Conservation (phyloP, 2,113 vertebrate genomes). For the Dipodomys merriami region DNA sequence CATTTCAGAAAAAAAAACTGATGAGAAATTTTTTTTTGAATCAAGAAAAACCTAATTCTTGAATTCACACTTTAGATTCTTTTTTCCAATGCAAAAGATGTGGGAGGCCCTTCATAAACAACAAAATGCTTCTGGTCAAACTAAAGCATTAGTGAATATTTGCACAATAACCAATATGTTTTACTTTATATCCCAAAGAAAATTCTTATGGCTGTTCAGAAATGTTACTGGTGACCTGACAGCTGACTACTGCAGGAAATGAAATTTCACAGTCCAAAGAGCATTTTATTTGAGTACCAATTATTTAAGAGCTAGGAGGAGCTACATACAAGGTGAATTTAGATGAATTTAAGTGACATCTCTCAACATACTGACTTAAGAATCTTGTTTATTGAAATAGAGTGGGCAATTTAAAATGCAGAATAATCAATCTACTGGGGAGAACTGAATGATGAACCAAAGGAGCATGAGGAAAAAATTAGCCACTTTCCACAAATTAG, state of each 20-base stretch:
- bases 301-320: constrained; percentile 35
- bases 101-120: constrained; percentile 37
- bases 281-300: constrained; percentile 30
- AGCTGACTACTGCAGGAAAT: constrained; percentile 62
- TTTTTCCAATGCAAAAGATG: constrained; percentile 49
- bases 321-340: background rate
- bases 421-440: background rate
- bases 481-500: constrained; percentile 30
- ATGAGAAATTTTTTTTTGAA: constrained; percentile 50
- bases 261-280: constrained; percentile 60
- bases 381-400: constrained; percentile 57
- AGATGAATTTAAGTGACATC: constrained; percentile 2
- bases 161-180: constrained; percentile 52
- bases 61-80: constrained; percentile 1
- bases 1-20: background rate
- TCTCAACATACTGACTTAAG: constrained; percentile 12
- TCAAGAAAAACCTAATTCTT: background rate
- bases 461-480: background rate
- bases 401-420: background rate
- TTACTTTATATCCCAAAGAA: constrained; percentile 44
- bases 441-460: background rate
- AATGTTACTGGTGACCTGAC: constrained; percentile 50
- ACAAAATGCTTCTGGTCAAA: constrained; percentile 49
- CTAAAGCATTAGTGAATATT: constrained; percentile 57
- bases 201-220: constrained; percentile 49